These are phyloP conservation scores for Crocodylus rhombifer DNA, from an alignment of 2,797 vertebrate genomes.

Conservation along the genomic window DNA sequence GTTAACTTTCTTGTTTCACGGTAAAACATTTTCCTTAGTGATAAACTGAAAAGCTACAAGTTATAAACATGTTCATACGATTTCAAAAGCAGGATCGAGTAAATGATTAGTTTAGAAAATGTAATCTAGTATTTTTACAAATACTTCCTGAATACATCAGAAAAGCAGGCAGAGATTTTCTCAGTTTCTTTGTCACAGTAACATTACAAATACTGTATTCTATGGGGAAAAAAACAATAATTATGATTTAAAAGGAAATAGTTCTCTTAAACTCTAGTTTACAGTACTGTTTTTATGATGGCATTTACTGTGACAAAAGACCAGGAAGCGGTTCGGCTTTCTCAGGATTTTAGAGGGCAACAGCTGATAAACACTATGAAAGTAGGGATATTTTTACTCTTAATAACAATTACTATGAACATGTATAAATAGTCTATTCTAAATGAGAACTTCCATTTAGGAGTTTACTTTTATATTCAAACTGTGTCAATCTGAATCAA, in stretches of 20 bases:
- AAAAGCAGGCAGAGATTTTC: not conserved
- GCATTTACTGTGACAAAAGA: not conserved
- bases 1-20: not conserved
- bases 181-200: not conserved
- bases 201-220: not conserved
- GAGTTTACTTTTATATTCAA: not conserved
- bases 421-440: not conserved
- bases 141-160: not conserved
- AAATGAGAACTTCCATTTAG: not conserved
- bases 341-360: not conserved
- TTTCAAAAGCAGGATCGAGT: not conserved
- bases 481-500: too few relatives aligned
- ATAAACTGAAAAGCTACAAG: not conserved
- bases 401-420: not conserved
- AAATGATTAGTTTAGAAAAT: not conserved
- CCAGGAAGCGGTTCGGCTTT: not conserved
- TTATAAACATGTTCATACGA: not conserved
- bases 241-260: not conserved
- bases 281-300: not conserved
- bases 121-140: not conserved
- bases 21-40: not conserved
- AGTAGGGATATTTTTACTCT: not conserved
- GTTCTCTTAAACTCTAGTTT: not conserved
- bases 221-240: not conserved
- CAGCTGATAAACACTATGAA: not conserved